Base-by-base conservation (phyloP, 2,113 vertebrate species). In the Nerophis lumbriciformis region DNA sequence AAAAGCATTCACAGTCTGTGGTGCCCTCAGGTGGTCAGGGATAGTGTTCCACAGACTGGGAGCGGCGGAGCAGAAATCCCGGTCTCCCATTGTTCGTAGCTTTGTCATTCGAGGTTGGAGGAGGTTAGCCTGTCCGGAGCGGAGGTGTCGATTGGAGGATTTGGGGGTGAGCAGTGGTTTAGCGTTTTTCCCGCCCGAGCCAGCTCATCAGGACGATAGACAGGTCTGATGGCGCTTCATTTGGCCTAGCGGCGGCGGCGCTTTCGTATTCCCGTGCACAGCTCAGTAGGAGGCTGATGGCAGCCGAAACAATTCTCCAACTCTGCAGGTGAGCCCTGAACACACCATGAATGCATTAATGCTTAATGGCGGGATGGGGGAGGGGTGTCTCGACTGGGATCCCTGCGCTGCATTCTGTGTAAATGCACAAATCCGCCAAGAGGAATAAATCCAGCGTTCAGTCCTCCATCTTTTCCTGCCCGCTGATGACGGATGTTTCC, bases 231-330 rank as follows among this genome's bases (percentile, higher is more conserved):
- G 19, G 19, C 9, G 55, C 62, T 70, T 63, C 66, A 75, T 81
- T 79, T 66, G 39, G 58, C 60, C 48, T 14, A 44, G 42, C 53
- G 9, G 11, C 12, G 5, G 66, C 36, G 13, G 48, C 57, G 5
- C 62, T 68, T 66, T 48, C 5, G 51, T 55, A 67, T 67, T 67
- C 62, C 68, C 62, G 14, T 45, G 69, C 21, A 59, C 50, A 69
- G 61, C 65, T 73, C 71, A 14, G 69, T 76, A 78, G 82, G 79
- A 66, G 78, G 83, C 58, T 80, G 77, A 81, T 78, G 75, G 71
- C 56, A 64, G 9, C 2, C n/a, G 11, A 38, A 55, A 55, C 7
- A 16, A 9, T 45, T 45, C 6, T 12, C 13, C 8, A 1, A 55
- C 42, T 45, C 42, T 42, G 39, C 39, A 42, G 39, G 5, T 42